These are phyloP conservation scores for Lasiurus borealis DNA, from an alignment of 2,113 vertebrate species.

Conservation along the genomic window DNA sequence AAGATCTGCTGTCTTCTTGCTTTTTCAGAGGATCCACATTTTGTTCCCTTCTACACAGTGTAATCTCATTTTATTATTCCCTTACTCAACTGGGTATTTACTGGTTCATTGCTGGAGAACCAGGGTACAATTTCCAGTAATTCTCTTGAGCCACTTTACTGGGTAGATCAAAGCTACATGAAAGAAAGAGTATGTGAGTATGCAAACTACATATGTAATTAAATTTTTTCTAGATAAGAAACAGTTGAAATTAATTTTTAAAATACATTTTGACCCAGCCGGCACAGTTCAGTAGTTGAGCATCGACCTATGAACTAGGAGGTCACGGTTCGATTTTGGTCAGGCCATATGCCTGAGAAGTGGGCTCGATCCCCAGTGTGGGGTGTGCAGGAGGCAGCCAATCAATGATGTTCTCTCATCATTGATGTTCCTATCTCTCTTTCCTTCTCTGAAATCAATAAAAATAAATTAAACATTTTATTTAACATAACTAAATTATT, in stretches of 20 bases:
- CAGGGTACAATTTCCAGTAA: background rate
- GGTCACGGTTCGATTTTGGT: too few relatives aligned
- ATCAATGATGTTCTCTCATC: too few relatives aligned
- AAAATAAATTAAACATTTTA: too few relatives aligned
- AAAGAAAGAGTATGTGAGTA: background rate
- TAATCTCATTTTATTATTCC: background rate
- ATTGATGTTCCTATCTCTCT: too few relatives aligned
- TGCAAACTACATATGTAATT: background rate
- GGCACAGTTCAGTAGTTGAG: too few relatives aligned
- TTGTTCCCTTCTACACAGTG: background rate
- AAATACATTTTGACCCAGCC: background rate
- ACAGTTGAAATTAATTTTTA: slow-evolving; percentile 6
- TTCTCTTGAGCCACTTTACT: background rate
- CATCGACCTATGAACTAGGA: too few relatives aligned
- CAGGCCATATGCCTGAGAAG: too few relatives aligned
- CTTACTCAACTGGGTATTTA: background rate
- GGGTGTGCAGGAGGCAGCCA: too few relatives aligned
- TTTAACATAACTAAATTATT: background rate
- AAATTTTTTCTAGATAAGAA: background rate
- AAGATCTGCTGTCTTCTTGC: background rate
- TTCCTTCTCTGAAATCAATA: too few relatives aligned
- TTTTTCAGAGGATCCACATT: background rate
- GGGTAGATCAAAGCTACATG: background rate
- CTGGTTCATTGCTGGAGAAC: background rate
- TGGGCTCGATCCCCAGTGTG: too few relatives aligned